These are phyloP conservation scores for Carlito syrichta DNA, from an alignment of 2,113 vertebrate genomes.

Conservation along the genomic window DNA sequence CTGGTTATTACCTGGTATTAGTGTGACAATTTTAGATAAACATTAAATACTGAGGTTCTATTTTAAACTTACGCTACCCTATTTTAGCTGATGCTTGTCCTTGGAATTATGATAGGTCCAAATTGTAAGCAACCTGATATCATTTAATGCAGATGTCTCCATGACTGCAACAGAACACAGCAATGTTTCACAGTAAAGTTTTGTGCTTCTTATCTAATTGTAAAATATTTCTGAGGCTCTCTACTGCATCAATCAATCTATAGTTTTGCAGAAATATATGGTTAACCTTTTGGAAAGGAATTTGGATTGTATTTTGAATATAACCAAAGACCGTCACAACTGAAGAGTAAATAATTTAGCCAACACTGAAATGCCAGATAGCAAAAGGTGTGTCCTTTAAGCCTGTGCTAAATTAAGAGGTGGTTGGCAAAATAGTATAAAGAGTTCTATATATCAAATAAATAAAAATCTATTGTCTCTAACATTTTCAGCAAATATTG, in stretches of 20 bases:
- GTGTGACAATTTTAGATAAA: not conserved
- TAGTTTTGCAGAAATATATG: not conserved
- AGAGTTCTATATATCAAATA: not conserved
- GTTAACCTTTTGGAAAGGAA: not conserved
- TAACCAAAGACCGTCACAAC: not conserved
- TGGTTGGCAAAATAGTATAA: not conserved
- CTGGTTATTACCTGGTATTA: not conserved
- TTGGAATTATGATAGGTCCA: not conserved
- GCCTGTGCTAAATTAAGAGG: not conserved
- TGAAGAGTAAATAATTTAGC: not conserved
- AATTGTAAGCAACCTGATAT: not conserved
- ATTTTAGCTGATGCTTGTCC: not conserved
- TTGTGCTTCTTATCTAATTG: not conserved
- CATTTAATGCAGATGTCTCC: not conserved
- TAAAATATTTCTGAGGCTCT: not conserved
- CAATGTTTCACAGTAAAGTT: not conserved
- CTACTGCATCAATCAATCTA: not conserved
- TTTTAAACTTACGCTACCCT: not conserved
- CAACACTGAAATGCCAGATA: not conserved
- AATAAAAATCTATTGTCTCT: not conserved
- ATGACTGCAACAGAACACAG: not conserved
- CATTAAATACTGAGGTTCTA: not conserved
- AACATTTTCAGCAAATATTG: not conserved
- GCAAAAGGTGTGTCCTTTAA: not conserved
- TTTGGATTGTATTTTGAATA: not conserved